Conservation (phyloP, 2,797 vertebrate genomes). For the Betta splendens region DNA sequence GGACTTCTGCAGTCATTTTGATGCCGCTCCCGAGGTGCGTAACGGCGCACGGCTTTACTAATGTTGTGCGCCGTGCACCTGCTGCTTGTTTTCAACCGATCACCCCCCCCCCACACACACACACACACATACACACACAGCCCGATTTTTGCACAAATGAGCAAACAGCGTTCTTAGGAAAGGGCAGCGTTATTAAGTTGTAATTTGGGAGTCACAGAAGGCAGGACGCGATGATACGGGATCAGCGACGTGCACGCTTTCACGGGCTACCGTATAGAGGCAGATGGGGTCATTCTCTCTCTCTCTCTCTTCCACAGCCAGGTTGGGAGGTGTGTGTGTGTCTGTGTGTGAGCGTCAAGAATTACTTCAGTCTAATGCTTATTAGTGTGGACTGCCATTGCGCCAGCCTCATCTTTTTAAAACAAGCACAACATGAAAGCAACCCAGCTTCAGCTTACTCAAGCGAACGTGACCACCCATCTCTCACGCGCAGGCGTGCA, state of each 20-base stretch:
- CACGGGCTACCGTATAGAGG: slow-evolving; percentile 69
- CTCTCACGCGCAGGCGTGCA: slow-evolving; percentile 8
- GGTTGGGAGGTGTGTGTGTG: slow-evolving; percentile 29
- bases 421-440: slow-evolving; percentile 79
- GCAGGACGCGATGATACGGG: slow-evolving; percentile 85
- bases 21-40: slow-evolving; percentile 20
- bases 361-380: slow-evolving; percentile 78
- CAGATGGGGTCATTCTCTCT: slow-evolving; percentile 84
- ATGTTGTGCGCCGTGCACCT: slow-evolving; percentile 48
- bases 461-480: slow-evolving; percentile 47
- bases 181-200: slow-evolving; percentile 83
- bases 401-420: slow-evolving; percentile 76
- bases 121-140: slow-evolving; percentile 14
- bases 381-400: slow-evolving; percentile 74
- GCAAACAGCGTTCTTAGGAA: no score
- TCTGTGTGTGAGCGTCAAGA: slow-evolving; percentile 58
- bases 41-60: slow-evolving; percentile 34
- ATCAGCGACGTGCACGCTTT: slow-evolving; percentile 82
- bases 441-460: slow-evolving; percentile 71
- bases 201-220: slow-evolving; percentile 84
- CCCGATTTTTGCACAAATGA: no score
- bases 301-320: slow-evolving; percentile 73
- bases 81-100: slow-evolving; percentile 55
- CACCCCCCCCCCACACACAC: slow-evolving; percentile 23
- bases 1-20: slow-evolving; percentile 2